Percentiles rank a stretch among this genome's conserved stretches.
Conservation (phyloP, 2,113 vertebrate genomes). For the Brachirus orientalis region DNA sequence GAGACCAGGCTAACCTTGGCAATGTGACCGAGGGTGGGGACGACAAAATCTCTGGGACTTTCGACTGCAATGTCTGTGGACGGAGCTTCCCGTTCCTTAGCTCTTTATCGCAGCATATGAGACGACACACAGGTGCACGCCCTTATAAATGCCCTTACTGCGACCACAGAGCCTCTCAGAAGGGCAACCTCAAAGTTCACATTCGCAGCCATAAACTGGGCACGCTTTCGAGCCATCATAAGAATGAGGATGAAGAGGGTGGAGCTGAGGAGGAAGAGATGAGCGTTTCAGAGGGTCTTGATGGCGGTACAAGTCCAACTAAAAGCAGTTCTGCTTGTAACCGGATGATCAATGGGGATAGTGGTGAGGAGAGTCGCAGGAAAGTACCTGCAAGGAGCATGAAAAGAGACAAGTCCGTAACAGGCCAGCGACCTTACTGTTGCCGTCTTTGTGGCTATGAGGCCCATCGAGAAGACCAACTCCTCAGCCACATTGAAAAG, state of each 20-base stretch:
- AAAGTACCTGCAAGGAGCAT: conserved; percentile 87
- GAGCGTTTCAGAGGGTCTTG: conserved; percentile 88
- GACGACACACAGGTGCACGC: conserved; percentile 93
- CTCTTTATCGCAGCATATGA: conserved; percentile 96
- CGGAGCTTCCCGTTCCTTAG: conserved; percentile 97
- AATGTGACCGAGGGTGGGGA: conserved; percentile 77
- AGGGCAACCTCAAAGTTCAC: conserved; percentile 96
- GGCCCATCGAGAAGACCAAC: conserved; percentile 87
- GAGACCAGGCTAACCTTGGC: conserved; percentile 52
- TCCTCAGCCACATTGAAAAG: conserved; percentile 91
- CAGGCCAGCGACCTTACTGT: conserved; percentile 85
- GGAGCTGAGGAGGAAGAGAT: conserved; percentile 83
- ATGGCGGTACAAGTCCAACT: conserved; percentile 89
- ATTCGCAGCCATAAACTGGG: conserved; percentile 94
- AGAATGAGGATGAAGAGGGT: conserved; percentile 80
- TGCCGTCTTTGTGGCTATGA: conserved; percentile 89
- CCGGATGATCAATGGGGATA: conserved; percentile 83
- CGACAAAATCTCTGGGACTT: conserved; percentile 81
- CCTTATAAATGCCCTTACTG: conserved; percentile 98
- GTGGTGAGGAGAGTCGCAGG: conserved; percentile 79
- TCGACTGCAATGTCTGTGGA: conserved; percentile 90
- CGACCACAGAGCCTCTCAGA: conserved; percentile 94
- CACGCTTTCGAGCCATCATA: conserved; percentile 87
- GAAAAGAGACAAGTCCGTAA: conserved; percentile 82
- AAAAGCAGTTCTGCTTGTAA: conserved; percentile 93